phyloP scores from a whole-genome alignment of 2,113 vertebrate species.

The Urocitellus parryii region DNA sequence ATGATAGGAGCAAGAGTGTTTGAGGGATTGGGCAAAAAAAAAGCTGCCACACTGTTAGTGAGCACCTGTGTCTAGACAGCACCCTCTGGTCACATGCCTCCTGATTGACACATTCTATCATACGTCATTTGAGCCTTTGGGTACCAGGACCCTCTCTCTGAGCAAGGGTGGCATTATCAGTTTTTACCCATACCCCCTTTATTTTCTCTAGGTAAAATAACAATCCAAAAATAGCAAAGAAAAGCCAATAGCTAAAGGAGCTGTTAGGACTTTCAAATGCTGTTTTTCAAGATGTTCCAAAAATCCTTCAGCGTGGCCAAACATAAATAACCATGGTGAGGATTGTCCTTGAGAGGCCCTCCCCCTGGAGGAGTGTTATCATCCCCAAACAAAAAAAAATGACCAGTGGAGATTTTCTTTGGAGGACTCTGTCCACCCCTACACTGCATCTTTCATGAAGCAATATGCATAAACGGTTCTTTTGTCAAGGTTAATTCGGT shows the following conservation, averaged over 20 bases:
- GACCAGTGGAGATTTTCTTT: conserved; percentile 20
- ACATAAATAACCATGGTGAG: background rate
- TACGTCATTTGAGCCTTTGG: background rate
- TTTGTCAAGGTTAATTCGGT: conserved; percentile 73
- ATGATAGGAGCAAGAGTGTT: background rate
- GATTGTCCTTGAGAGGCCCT: background rate
- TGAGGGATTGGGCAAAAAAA: background rate
- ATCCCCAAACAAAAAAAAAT: conserved; percentile 37
- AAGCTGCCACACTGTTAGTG: background rate
- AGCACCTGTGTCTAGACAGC: background rate
- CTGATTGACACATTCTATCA: background rate
- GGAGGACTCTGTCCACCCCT: background rate
- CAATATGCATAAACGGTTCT: conserved; percentile 72
- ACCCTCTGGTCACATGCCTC: background rate
- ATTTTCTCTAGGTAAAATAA: background rate
- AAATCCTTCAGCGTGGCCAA: background rate
- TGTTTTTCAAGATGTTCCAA: conserved; percentile 29
- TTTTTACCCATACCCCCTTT: background rate
- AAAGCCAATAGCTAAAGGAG: background rate
- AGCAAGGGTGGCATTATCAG: background rate
- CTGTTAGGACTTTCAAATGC: conserved; percentile 18
- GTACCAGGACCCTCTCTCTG: background rate
- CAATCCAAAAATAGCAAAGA: background rate
- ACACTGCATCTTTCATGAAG: conserved; percentile 49
- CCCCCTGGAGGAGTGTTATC: background rate